Conservation (phyloP, 2,888 invertebrate genomes). For the Monoplex corrugatus region DNA sequence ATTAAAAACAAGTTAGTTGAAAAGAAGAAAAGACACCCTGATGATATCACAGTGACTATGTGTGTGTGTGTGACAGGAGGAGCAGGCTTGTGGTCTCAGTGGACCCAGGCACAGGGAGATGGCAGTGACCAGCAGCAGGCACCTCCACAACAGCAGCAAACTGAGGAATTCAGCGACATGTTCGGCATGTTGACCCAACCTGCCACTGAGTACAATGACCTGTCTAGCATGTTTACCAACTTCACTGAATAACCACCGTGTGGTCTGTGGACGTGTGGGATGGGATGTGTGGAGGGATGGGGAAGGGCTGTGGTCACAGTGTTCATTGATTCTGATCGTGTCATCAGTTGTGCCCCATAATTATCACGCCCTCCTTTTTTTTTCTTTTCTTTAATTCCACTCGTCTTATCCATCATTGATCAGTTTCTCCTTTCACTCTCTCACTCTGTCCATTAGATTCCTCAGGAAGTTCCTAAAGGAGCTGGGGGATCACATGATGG, state of each 20-base stretch:
- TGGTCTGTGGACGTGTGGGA: neutral
- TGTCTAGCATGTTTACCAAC: conserved; percentile 78
- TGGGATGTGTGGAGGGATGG: neutral
- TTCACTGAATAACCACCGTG: conserved; percentile 71
- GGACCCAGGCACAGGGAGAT: conserved; percentile 70
- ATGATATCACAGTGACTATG: too few relatives aligned
- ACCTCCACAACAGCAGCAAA: conserved; percentile 65
- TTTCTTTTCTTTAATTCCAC: too few relatives aligned
- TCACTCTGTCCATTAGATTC: too few relatives aligned
- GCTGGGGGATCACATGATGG: too few relatives aligned
- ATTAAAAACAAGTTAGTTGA: too few relatives aligned
- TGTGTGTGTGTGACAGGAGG: conserved; percentile 36
- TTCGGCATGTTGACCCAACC: conserved; percentile 78
- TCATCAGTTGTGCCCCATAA: neutral
- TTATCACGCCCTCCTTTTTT: too few relatives aligned
- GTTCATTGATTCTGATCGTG: conserved; percentile 27
- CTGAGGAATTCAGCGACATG: conserved; percentile 78
- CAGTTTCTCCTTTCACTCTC: too few relatives aligned
- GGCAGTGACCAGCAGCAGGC: conserved; percentile 62
- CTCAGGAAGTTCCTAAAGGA: too few relatives aligned
- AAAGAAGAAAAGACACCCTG: too few relatives aligned
- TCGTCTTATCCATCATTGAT: too few relatives aligned
- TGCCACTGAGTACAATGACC: conserved; percentile 75
- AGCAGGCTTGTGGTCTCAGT: conserved; percentile 64
- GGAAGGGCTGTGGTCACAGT: neutral